Evolutionary conservation across 2,113 vertebrate species (phyloP), one percentile per base, ranked within the genome.

Genomic region (Ploceus nigricollis): DNA sequence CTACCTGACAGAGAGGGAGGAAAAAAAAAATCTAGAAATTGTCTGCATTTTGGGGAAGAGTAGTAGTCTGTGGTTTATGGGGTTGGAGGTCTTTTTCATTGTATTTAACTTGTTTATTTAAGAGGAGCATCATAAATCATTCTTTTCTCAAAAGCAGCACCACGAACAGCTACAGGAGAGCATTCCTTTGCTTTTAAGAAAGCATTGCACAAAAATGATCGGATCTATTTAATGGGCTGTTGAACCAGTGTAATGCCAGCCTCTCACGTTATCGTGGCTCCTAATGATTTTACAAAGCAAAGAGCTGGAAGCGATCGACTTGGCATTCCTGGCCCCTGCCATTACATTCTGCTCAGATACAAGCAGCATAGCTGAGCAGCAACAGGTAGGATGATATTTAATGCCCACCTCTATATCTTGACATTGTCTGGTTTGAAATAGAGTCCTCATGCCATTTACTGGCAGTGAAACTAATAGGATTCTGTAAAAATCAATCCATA

Each of bases 401-500:
- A 96, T 45, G 66, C 24, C 73, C 48, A 82, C 19, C 57, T 82
- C 80, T 65, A 2, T 15, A 68, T 47, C 77, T 68, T 23, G 25
- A 76, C 65, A 68, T 47, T 79, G 57, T 79, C 82, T 77, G 77
- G 66, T 79, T 93, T 94, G 89, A 95, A 97, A 93, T 68, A 93
- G 87, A 91, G 91, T 79, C 71, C 65, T 87, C 6, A 20, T 68
- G 61, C 73, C 65, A 82, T 93, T 96, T 91, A 85, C 66, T 60
- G 58, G 71, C 87, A 82, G 84, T 68, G 84, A 96, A 94, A 94
- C 89, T 91, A 94, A 94, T 28, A 82, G 84, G 84, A 91, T 91
- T 87, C 70, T 82, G 58, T 72, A 88, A 85, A 95, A 93, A 94
- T 88, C 86, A 96, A 93, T 93, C 91, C 89, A 81, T 89, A 95